Evolutionary conservation across 1,140 invertebrate species (phyloP).

Genomic region (Magallana angulata): DNA sequence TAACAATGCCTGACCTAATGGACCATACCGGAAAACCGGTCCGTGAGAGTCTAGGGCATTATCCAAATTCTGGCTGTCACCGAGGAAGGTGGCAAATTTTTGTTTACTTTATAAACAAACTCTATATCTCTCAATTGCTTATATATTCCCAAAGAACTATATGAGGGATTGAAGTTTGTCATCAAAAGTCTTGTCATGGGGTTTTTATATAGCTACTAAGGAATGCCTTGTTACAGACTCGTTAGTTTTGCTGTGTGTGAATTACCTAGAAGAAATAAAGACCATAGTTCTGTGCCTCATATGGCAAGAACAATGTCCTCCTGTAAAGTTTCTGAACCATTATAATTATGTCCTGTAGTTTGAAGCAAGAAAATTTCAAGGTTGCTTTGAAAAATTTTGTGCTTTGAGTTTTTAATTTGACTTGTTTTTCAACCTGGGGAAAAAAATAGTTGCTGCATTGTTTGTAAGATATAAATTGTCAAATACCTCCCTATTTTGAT

Average conservation of each 20-base stretch:
- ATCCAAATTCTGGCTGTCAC: constrained; percentile 17
- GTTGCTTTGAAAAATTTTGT: neutral
- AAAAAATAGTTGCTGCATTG: too few species aligned
- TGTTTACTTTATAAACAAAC: constrained; percentile 29
- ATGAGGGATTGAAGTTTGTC: constrained; percentile 4
- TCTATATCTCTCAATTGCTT: neutral
- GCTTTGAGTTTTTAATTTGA: too few species aligned
- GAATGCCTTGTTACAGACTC: neutral
- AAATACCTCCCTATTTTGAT: too few species aligned
- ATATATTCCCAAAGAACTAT: constrained; percentile 21
- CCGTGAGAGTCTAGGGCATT: neutral
- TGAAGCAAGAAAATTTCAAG: too few species aligned
- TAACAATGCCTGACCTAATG: constrained; percentile 4
- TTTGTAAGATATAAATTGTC: too few species aligned
- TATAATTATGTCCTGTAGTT: too few species aligned
- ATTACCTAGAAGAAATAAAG: neutral
- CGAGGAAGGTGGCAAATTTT: neutral
- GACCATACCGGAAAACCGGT: constrained; percentile 12
- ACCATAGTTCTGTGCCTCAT: neutral
- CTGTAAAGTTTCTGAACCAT: too few species aligned
- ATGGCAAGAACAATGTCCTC: neutral
- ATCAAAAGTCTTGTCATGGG: neutral
- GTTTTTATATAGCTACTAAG: constrained; percentile 13
- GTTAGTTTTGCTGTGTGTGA: neutral
- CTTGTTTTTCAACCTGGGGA: too few species aligned